Evolutionary conservation across 1,140 invertebrate genomes (phyloP).

Genomic region (Hylaeus anthracinus): DNA sequence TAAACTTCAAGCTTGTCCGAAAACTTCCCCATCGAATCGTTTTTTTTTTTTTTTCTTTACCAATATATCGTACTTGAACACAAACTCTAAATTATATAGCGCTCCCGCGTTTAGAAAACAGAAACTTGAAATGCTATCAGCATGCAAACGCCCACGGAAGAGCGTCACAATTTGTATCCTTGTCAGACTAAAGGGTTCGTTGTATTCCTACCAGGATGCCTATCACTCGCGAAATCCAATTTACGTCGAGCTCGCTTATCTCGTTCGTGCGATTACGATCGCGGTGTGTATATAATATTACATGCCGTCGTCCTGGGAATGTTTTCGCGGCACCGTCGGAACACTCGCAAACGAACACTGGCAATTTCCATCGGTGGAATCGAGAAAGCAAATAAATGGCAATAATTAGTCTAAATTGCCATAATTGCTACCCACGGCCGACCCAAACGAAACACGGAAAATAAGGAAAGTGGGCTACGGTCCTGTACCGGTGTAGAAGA

Average conservation of each 20-base stretch:
- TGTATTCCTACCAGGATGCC: background rate
- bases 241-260: slow-evolving; percentile 3
- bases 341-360: background rate
- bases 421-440: slow-evolving; percentile 1
- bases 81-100: too few species aligned
- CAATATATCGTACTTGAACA: too few species aligned
- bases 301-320: background rate
- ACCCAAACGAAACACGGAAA: slow-evolving; percentile 17
- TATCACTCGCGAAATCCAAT: slow-evolving; percentile 12
- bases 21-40: too few species aligned
- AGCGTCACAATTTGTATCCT: background rate
- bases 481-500: slow-evolving; percentile 1
- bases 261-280: slow-evolving; percentile 21
- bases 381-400: slow-evolving; percentile 17
- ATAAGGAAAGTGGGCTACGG: slow-evolving; percentile 51
- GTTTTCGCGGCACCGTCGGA: background rate
- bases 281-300: slow-evolving; percentile 3
- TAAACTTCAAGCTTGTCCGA: too few species aligned
- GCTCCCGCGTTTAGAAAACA: too few species aligned
- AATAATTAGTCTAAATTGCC: slow-evolving; percentile 46
- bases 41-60: too few species aligned
- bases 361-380: slow-evolving; percentile 15
- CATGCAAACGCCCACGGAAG: too few species aligned
- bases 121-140: too few species aligned
- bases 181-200: background rate